Evolutionary conservation across 1,140 invertebrate species (phyloP).

Genomic region (Brachystomella parvula): DNA sequence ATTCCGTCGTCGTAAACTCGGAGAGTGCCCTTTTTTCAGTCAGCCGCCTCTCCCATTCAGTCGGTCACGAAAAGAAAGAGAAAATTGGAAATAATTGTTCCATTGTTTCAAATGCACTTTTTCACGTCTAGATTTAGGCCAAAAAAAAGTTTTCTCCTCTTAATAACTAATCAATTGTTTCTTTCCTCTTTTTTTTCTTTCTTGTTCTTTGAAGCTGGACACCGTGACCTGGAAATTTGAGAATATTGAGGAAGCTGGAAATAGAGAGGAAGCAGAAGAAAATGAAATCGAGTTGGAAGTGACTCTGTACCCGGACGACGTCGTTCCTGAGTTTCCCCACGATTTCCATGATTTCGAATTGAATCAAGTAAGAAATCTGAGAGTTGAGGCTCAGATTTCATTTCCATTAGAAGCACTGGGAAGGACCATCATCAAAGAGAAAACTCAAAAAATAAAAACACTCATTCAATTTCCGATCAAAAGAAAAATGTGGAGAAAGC

Average conservation of each 20-base stretch:
- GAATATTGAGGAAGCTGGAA: background rate
- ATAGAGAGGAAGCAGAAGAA: background rate
- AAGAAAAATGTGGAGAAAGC: background rate
- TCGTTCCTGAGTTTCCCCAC: background rate
- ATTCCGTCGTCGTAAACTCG: too few relatives aligned
- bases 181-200: background rate
- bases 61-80: too few relatives aligned
- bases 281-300: background rate
- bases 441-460: background rate
- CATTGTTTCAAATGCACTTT: background rate
- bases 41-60: too few relatives aligned
- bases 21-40: too few relatives aligned
- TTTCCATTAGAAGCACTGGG: background rate
- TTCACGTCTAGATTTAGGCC: background rate
- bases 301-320: background rate
- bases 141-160: background rate
- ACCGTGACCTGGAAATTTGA: constrained; percentile 1
- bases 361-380: background rate
- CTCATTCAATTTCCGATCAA: constrained; percentile 5
- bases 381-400: constrained; percentile 1
- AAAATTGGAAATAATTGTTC: background rate
- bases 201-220: background rate
- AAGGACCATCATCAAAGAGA: background rate
- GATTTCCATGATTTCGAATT: background rate
- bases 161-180: background rate